Evolutionary conservation across 2,113 vertebrate genomes (phyloP).

Genomic region (Ranitomeya variabilis): DNA sequence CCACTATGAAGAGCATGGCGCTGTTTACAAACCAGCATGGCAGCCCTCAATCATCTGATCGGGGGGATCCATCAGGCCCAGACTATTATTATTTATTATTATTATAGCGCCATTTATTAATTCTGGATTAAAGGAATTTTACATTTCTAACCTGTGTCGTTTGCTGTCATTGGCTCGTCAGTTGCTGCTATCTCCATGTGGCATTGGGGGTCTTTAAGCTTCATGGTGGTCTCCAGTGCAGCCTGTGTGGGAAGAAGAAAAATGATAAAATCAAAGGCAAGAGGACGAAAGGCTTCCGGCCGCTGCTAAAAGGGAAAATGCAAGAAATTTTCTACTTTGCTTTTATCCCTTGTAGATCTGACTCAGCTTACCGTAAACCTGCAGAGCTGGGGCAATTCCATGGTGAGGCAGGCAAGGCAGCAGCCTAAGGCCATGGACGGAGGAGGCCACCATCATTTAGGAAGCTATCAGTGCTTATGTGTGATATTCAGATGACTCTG

Average conservation of each 20-base stretch:
- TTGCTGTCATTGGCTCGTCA: not conserved
- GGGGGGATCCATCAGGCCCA: not conserved
- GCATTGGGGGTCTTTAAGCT: not conserved
- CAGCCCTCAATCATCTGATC: not conserved
- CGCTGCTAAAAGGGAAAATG: not conserved
- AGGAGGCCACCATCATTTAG: not conserved
- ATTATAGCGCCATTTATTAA: too few relatives aligned
- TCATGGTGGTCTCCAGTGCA: not conserved
- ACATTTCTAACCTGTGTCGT: not conserved
- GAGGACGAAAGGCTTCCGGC: not conserved
- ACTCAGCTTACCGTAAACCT: not conserved
- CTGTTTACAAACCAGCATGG: not conserved
- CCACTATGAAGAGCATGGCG: not conserved
- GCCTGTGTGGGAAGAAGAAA: conserved; percentile 23
- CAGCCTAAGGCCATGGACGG: not conserved
- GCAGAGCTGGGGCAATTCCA: not conserved
- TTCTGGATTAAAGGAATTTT: not conserved
- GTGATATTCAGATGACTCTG: not conserved
- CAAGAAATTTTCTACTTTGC: not conserved
- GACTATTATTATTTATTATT: too few relatives aligned
- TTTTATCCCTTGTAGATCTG: not conserved
- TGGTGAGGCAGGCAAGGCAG: not conserved
- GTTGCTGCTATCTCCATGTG: not conserved
- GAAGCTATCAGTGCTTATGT: not conserved
- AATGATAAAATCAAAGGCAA: not conserved